Evolutionary conservation across 1,140 invertebrate species (phyloP).

Genomic region (Nephotettix cincticeps): DNA sequence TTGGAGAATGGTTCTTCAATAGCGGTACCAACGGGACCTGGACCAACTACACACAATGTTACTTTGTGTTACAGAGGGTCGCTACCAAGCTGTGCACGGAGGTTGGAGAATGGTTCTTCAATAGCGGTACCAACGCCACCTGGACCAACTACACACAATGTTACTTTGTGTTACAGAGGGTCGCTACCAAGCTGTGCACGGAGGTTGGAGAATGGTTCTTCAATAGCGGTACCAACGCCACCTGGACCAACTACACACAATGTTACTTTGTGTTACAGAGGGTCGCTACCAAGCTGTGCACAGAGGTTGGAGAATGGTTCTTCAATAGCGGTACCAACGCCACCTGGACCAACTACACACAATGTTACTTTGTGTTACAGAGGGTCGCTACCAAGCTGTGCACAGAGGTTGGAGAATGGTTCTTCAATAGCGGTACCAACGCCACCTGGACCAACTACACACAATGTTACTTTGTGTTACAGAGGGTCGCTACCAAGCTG

Average conservation of each 20-base stretch:
- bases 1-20: constrained; percentile 58
- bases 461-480: no score
- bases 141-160: constrained; percentile 63
- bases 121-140: constrained; percentile 45
- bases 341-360: no score
- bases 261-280: no score
- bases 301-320: no score
- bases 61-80: constrained; percentile 48
- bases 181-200: background rate
- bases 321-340: no score
- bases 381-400: no score
- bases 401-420: no score
- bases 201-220: constrained; percentile 51
- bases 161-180: constrained; percentile 36
- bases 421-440: no score
- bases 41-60: background rate
- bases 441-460: no score
- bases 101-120: constrained; percentile 58
- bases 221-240: constrained; percentile 46
- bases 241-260: constrained; percentile 60
- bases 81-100: constrained; percentile 56
- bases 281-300: no score
- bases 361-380: no score
- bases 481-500: no score
- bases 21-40: constrained; percentile 44